Evolutionary conservation across 2,888 invertebrate species (phyloP), one percentile per base, ranked within the genome.

Genomic region (Hedya salicella): DNA sequence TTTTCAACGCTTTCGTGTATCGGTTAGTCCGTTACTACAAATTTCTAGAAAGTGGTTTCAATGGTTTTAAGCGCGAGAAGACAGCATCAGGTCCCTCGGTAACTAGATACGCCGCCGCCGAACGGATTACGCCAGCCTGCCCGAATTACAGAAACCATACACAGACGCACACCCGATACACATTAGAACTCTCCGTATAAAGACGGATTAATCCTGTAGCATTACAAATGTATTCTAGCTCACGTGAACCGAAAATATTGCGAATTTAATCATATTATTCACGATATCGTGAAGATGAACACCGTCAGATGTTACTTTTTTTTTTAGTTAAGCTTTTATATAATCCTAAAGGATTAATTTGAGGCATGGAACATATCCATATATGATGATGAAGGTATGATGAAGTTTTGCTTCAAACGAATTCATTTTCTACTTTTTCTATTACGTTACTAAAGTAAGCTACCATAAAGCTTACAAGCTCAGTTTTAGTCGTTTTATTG

Each of bases 91-190:
- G 74, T 71, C 86, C 87, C 88, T 80, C 72, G 69, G 91, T 83
- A 91, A 91, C 85, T 75, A 75, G 86, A 92, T 89, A 89, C 82
- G 76, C 77, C 82, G 76, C 77, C 82, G 78, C 77, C 83, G 82
- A 87, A 84, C 85, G 88, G 91, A 91, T 91, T 91, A 91, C 88
- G 75, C 78, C 75, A 76, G 79, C 81, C 85, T 79, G 85, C 83
- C 88, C 87, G 89, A 90, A 91, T 91, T 89, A 92, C 88, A 86
- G 91, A 92, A 91, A 91, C 92, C 92, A 87, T 92, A 92, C 78
- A 79, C 79, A 82, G 75, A 77, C 79, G 82, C 78, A 80, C 82
- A 83, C 79, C 81, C 81, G 86, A 87, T 89, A 89, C 83, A 82
- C 84, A 86, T 86, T 81, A 83, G 78, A 86, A 83, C 85, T 85